A percentile compares a stretch with the other conserved stretches of the same genome.
phyloP scores from a whole-genome alignment of 2,888 invertebrate species.

The Apeira syringaria region DNA sequence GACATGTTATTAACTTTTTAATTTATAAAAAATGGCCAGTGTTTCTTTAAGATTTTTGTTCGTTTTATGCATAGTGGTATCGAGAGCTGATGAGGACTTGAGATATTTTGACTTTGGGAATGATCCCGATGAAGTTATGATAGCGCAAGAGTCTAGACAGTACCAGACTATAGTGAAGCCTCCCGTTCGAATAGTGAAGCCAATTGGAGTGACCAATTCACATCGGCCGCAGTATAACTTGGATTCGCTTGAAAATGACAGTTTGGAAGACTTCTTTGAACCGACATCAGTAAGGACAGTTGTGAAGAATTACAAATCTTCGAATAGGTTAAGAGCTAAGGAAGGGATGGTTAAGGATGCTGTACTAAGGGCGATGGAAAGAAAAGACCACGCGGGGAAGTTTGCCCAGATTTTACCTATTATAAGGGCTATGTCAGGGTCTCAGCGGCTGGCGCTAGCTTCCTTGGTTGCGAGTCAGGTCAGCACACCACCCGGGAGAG shows the following conservation, averaged over 20 bases:
- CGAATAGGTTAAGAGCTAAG: slow-evolving; percentile 55
- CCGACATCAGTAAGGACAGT: slow-evolving; percentile 49
- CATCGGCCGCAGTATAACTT: slow-evolving; percentile 74
- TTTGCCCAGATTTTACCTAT: slow-evolving; percentile 86
- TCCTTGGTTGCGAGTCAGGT: slow-evolving; percentile 86
- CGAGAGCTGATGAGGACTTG: slow-evolving; percentile 49
- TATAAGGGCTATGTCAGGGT: slow-evolving; percentile 84
- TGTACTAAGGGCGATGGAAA: slow-evolving; percentile 81
- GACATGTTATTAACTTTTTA: slow-evolving; percentile 18
- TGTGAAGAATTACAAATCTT: slow-evolving; percentile 57
- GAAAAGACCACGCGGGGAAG: slow-evolving; percentile 83
- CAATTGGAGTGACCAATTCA: slow-evolving; percentile 68
- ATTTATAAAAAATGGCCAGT: slow-evolving; percentile 46
- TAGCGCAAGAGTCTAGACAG: slow-evolving; percentile 72
- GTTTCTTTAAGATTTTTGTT: slow-evolving; percentile 38
- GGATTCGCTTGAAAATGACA: slow-evolving; percentile 67
- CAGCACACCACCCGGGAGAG: slow-evolving; percentile 76
- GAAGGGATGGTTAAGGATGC: slow-evolving; percentile 79
- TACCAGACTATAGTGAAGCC: slow-evolving; percentile 66
- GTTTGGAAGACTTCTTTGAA: slow-evolving; percentile 52
- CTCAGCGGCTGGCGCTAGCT: slow-evolving; percentile 85
- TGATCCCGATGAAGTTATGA: slow-evolving; percentile 69
- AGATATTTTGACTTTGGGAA: slow-evolving; percentile 60
- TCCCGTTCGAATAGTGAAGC: slow-evolving; percentile 59
- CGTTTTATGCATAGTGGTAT: slow-evolving; percentile 40